Conservation (phyloP, 2,113 vertebrate genomes). For the Ameiurus melas region DNA sequence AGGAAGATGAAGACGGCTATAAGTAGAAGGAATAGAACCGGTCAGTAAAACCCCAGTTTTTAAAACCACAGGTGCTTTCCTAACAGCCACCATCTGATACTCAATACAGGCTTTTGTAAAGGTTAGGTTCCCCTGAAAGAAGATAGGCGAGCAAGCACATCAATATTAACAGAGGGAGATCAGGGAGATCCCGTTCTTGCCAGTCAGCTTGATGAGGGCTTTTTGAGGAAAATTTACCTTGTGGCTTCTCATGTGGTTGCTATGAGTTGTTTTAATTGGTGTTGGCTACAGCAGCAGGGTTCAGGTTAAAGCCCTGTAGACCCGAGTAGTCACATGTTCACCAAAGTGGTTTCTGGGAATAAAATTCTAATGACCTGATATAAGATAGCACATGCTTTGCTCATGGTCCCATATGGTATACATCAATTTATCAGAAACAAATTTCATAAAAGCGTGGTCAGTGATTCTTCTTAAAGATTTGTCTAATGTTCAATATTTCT, state of each 20-base stretch:
- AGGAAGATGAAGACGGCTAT: not conserved
- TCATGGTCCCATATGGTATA: not conserved
- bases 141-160: constrained; percentile 66
- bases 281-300: constrained; percentile 42
- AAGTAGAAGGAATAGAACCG: constrained; percentile 52
- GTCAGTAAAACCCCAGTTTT: constrained; percentile 64
- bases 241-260: constrained; percentile 9
- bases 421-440: not conserved
- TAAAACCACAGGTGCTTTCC: constrained; percentile 56
- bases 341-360: not conserved
- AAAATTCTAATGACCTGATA: not conserved
- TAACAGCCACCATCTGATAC: constrained; percentile 67
- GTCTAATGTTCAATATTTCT: not conserved
- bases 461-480: not conserved
- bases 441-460: not conserved
- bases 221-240: constrained; percentile 36
- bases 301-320: constrained; percentile 42
- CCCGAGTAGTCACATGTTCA: not conserved
- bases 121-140: constrained; percentile 65
- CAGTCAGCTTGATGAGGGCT: constrained; percentile 34
- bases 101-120: constrained; percentile 64
- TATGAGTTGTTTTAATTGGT: constrained; percentile 32
- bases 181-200: constrained; percentile 61
- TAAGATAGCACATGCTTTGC: constrained; percentile 4
- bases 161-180: constrained; percentile 69